phyloP scores from a whole-genome alignment of 2,888 invertebrate species.

The Blastobasis lacticolella region DNA sequence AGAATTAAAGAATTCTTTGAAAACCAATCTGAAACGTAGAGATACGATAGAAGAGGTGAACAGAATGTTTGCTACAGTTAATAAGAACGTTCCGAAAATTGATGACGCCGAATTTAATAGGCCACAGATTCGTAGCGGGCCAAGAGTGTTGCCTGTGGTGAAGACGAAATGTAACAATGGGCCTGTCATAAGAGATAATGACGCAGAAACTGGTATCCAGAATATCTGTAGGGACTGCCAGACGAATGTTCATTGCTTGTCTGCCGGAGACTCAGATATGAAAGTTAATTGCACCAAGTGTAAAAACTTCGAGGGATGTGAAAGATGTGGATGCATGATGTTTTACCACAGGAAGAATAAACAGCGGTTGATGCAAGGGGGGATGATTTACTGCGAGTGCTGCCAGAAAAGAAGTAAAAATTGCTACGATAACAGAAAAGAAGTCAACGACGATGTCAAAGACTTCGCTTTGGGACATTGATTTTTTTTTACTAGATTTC shows the following conservation, averaged over 20 bases:
- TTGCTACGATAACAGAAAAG: neutral
- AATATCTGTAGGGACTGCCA: constrained; percentile 26
- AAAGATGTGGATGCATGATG: constrained; percentile 33
- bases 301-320: constrained; percentile 15
- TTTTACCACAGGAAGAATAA: constrained; percentile 36
- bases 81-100: constrained; percentile 18
- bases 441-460: neutral
- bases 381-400: constrained; percentile 28
- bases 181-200: neutral
- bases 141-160: constrained; percentile 56
- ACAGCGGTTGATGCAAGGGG: constrained; percentile 16
- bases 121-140: constrained; percentile 45
- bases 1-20: constrained; percentile 46
- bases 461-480: neutral
- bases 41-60: constrained; percentile 59
- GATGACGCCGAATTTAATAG: constrained; percentile 33
- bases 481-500: neutral
- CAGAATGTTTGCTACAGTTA: constrained; percentile 57
- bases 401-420: constrained; percentile 8
- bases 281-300: constrained; percentile 24
- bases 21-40: constrained; percentile 47
- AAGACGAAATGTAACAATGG: constrained; percentile 23
- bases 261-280: constrained; percentile 42
- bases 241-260: constrained; percentile 33
- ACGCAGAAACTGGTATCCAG: constrained; percentile 1